Evolutionary conservation across 2,888 invertebrate species (phyloP), one percentile per base, ranked within the genome.

Genomic region (Dryococelus australis): DNA sequence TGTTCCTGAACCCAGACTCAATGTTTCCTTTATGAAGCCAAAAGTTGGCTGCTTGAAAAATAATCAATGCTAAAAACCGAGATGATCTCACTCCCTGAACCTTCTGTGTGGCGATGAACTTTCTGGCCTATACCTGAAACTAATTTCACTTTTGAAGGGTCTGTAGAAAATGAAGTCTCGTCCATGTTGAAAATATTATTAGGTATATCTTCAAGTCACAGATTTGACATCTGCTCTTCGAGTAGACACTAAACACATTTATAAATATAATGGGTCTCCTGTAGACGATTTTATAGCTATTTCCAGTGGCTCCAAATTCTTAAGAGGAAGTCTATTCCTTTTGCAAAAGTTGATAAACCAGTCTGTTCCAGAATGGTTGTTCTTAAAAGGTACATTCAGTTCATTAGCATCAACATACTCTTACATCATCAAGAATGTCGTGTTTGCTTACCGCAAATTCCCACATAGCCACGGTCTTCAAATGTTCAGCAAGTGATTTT

Each of bases 81-180:
- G 8, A 24, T 65, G 6, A 6, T 65, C 16, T 65, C 65, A 47
- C 47, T 6, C 12, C 47, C 47, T 47, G 47, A 9, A 47, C 47
- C 47, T 47, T 47, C 47, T 47, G 47, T 47, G 47, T 9, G 88
- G 86, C 90, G 47, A 27, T 90, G 89, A 51, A 89, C 89, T 86
- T 89, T 89, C 65, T 89, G 89, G 16, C 89, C 89, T 13, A 80
- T 87, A 27, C 85, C 88, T 84, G 88, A 88, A 53, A 90, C 86
- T 10, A 87, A 88, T 88, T 90, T 89, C 27, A 88, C 84, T 80
- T 89, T 88, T 12, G 65, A 80, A 51, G 90, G 90, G 84, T 90
- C 89, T 28, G 78, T 85, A 53, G 83, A 87, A 87, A 90, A 90
- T 86, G 80, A 53, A 28, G 88, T 89, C 86, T 90, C 89, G 65